Conservation (phyloP, 1,140 invertebrate genomes). For the Mamestra configurata region DNA sequence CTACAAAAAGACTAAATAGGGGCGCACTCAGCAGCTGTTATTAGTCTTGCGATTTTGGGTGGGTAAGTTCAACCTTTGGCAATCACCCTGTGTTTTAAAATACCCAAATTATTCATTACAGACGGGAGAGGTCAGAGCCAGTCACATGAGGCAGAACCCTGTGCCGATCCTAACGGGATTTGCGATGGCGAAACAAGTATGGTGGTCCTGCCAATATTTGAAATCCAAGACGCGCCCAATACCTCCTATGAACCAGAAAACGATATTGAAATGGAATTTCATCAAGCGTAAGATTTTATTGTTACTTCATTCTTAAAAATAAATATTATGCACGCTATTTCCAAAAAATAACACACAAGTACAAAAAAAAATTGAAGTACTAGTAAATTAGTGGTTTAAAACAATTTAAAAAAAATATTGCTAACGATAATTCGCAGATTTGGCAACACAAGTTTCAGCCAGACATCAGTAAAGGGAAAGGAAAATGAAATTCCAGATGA, state of each 20-base stretch:
- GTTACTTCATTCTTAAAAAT: neutral
- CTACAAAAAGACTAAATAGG: no score
- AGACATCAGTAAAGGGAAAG: neutral
- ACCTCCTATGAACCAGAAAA: neutral
- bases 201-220: neutral
- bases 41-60: no score
- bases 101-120: no score
- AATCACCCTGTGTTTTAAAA: no score
- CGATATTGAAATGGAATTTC: neutral
- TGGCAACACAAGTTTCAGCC: neutral
- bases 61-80: no score
- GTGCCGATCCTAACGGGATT: neutral
- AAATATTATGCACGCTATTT: no score
- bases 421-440: neutral
- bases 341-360: no score
- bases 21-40: no score
- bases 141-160: neutral
- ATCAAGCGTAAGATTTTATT: neutral
- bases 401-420: no score
- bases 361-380: no score
- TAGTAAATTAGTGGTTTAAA: no score
- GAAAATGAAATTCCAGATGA: neutral
- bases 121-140: neutral
- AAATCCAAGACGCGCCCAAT: neutral
- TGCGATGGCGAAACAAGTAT: neutral